Evolutionary conservation across 1,140 invertebrate species (phyloP), one percentile per base, ranked within the genome.

Genomic region (Leptoteleia sp.): DNA sequence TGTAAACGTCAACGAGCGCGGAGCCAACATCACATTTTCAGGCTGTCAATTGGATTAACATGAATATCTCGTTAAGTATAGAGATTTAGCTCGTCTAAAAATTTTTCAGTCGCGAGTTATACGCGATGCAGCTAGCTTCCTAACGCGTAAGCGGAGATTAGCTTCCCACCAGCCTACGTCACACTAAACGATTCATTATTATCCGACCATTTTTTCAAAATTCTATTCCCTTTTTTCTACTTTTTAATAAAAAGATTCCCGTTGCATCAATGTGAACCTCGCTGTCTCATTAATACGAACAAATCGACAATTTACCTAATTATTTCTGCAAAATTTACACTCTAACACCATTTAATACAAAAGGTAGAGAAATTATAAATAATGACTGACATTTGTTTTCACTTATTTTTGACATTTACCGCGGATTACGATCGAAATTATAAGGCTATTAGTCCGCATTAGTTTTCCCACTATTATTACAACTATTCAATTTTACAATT

Each of bases 111-210:
- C n/a, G n/a, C n/a, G n/a, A n/a, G n/a, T n/a, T n/a, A n/a, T n/a
- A n/a, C n/a, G n/a, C 1, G 19, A 15, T 47, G 19, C 52, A 37
- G 54, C 47, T 43, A 52, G 62, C 40, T 42, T 11, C 15, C n/a
- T 45, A 45, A 45, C 50, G 40, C 50, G 25, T 38, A 54, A 48
- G 31, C 9, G 42, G 19, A 57, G 64, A 68, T 68, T 68, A 68
- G 8, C 64, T 19, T 68, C 64, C 64, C 52, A 68, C 64, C 57
- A 31, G 42, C n/a, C 4, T 15, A 33, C 15, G 12, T 4, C 12
- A 19, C 22, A 22, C n/a, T 67, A 40, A 50, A 55, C 55, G 38
- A 67, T 67, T 67, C 31, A 31, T 67, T 67, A 55, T 45, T 67
- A 67, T 47, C 40, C 15, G 13, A 11, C 38, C 12, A 48, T 57